phyloP scores from a whole-genome alignment of 2,113 vertebrate genomes.

The Leptobrachium leishanense region DNA sequence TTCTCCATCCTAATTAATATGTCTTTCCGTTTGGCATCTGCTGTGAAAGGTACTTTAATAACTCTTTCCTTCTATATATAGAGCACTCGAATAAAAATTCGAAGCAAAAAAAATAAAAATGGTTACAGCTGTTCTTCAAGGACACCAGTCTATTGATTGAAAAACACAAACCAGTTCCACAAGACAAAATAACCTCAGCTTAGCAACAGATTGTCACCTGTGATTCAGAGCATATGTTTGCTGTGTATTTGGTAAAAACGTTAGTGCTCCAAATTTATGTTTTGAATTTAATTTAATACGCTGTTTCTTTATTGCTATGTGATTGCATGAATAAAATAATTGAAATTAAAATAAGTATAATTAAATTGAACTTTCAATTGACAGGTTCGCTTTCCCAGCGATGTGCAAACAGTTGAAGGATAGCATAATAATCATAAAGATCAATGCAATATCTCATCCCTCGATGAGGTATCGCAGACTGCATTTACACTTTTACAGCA shows the following conservation, averaged over 20 bases:
- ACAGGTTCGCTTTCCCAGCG: too few species aligned
- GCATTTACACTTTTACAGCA: too few species aligned
- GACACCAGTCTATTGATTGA: constrained; percentile 13
- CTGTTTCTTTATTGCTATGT: too few species aligned
- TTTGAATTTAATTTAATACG: too few species aligned
- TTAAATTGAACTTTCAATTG: too few species aligned
- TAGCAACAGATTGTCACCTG: background rate
- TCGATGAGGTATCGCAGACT: too few species aligned
- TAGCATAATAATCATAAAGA: too few species aligned
- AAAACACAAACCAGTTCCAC: background rate
- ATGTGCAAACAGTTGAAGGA: too few species aligned
- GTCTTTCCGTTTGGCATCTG: constrained; percentile 26
- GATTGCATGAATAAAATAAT: too few species aligned
- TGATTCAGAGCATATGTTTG: background rate
- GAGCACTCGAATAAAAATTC: constrained; percentile 24
- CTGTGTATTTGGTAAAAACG: background rate
- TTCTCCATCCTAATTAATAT: constrained; percentile 5
- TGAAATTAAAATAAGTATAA: too few species aligned
- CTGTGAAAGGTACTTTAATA: constrained; percentile 5
- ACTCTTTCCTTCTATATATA: constrained; percentile 37
- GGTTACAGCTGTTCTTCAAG: constrained; percentile 15
- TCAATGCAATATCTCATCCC: too few species aligned
- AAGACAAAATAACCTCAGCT: constrained; percentile 1
- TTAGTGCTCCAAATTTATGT: too few species aligned
- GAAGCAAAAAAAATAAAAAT: constrained; percentile 4